phyloP scores from a whole-genome alignment of 2,888 invertebrate species.

The Anarsia innoxiella region DNA sequence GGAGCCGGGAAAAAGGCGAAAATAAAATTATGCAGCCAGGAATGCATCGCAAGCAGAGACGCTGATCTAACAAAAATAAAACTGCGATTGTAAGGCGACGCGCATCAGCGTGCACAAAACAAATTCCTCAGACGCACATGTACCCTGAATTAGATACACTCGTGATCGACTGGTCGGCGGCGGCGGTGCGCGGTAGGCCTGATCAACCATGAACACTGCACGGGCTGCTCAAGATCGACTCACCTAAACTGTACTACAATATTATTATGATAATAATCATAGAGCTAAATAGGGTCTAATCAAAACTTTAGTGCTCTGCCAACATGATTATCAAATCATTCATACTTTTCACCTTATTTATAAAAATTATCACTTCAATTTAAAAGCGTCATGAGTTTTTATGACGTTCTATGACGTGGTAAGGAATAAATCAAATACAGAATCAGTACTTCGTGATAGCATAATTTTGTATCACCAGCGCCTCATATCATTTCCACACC shows the following conservation, averaged over 20 bases:
- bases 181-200: constrained; percentile 35
- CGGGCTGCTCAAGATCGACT: constrained; percentile 20
- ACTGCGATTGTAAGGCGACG: constrained; percentile 42
- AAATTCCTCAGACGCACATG: constrained; percentile 65
- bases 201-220: constrained; percentile 48
- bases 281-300: background rate
- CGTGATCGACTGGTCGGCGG: constrained; percentile 52
- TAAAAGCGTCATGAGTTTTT: too few relatives aligned
- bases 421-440: too few relatives aligned
- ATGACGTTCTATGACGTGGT: too few relatives aligned
- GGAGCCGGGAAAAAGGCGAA: constrained; percentile 41
- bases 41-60: constrained; percentile 48
- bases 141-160: constrained; percentile 68
- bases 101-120: constrained; percentile 55
- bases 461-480: too few relatives aligned
- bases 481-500: too few relatives aligned
- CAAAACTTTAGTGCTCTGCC: background rate
- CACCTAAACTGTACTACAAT: too few relatives aligned
- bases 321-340: constrained; percentile 1
- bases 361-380: background rate
- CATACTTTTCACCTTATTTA: background rate
- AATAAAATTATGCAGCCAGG: constrained; percentile 48
- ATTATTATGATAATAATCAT: too few relatives aligned
- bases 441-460: too few relatives aligned
- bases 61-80: constrained; percentile 63